Evolutionary conservation across 2,888 invertebrate genomes (phyloP).

Genomic region (Coenonympha arcania): DNA sequence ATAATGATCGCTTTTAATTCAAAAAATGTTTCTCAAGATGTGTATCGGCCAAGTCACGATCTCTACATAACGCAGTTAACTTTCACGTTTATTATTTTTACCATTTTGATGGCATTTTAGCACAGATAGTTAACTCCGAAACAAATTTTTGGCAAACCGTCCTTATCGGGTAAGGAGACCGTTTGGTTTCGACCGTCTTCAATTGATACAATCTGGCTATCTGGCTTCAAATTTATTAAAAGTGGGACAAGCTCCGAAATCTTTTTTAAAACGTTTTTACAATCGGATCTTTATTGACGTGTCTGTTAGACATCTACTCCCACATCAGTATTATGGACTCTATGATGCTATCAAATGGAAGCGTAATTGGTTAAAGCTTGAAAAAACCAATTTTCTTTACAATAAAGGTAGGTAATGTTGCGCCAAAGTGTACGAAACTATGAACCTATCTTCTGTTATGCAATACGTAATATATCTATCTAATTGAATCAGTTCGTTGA

Average conservation of each 20-base stretch:
- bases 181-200: background rate
- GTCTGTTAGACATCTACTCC: background rate
- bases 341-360: background rate
- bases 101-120: background rate
- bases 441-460: background rate
- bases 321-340: background rate
- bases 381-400: background rate
- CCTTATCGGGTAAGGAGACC: background rate
- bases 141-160: background rate
- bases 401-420: background rate
- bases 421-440: background rate
- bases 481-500: slow-evolving; percentile 1
- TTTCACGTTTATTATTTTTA: slow-evolving; percentile 17
- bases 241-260: background rate
- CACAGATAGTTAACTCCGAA: background rate
- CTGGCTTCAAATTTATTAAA: background rate
- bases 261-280: background rate
- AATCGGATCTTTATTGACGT: background rate
- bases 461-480: too few relatives aligned
- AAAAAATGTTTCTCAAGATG: slow-evolving; percentile 18
- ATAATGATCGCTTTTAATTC: slow-evolving; percentile 7
- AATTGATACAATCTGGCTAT: background rate
- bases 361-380: background rate
- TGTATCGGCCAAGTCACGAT: slow-evolving; percentile 21
- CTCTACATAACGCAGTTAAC: slow-evolving; percentile 16